Conservation (phyloP, 2,888 invertebrate species). For the Epistrophe eligans region DNA sequence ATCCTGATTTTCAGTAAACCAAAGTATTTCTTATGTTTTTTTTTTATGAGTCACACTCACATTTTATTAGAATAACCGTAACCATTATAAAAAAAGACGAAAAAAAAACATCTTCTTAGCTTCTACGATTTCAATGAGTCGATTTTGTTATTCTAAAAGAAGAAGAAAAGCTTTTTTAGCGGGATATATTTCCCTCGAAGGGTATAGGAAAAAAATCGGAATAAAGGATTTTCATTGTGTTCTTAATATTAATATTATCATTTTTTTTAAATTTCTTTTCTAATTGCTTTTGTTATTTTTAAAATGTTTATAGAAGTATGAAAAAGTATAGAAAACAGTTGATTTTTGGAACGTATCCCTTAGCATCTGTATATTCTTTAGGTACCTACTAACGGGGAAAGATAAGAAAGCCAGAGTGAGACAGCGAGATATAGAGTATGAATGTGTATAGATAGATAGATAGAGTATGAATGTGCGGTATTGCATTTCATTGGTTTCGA, state of each 20-base stretch:
- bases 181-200: neutral
- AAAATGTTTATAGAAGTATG: constrained; percentile 29
- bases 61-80: constrained; percentile 22
- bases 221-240: constrained; percentile 71
- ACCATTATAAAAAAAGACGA: constrained; percentile 3
- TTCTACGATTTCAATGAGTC: constrained; percentile 62
- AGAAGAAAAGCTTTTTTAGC: constrained; percentile 22
- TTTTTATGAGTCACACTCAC: constrained; percentile 22
- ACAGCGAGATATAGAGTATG: too few species aligned
- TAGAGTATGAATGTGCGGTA: constrained; percentile 1
- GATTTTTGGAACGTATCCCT: constrained; percentile 47
- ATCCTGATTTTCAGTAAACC: constrained; percentile 23
- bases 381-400: too few species aligned
- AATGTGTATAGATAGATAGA: too few species aligned
- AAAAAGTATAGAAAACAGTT: constrained; percentile 9
- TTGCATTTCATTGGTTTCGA: constrained; percentile 72
- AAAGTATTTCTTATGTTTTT: constrained; percentile 5
- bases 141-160: constrained; percentile 52
- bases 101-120: constrained; percentile 25
- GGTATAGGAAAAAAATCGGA: constrained; percentile 39
- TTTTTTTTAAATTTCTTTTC: constrained; percentile 43
- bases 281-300: constrained; percentile 47
- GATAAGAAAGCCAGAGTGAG: too few species aligned
- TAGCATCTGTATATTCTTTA: constrained; percentile 31
- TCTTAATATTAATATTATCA: constrained; percentile 72